Base-by-base conservation (phyloP, 2,888 invertebrate genomes). In the Machimus atricapillus region DNA sequence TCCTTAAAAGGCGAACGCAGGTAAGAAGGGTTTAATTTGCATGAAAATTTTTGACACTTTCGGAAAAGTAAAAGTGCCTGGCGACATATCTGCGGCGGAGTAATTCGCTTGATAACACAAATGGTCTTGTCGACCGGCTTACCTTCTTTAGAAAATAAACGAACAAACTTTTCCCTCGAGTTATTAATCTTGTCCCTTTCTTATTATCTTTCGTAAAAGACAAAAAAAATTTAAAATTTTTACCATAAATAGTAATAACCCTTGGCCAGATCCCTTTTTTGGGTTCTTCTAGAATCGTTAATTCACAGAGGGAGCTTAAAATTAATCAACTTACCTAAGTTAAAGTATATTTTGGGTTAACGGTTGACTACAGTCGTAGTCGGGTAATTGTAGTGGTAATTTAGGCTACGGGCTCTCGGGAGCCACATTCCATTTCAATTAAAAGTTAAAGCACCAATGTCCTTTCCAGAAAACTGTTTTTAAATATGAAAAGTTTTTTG, bases 401-500 rank as follows among this genome's bases (percentile, higher is more conserved):
- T 83, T 83, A 40, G 43, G 9, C 23, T 31, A 40, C n/a, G 23
- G 83, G 40, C 66, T 23, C n/a, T 31, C 66, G 43, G 19, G 23
- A 73, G 23, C 40, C 66, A 27, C 73, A 23, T 66, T 73, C 83
- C 34, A 83, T 83, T 83, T 83, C 83, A 83, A 83, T 83, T 83
- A 73, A 43, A 73, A 23, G 73, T 83, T 73, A 19, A 34, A 43
- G 34, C 52, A 83, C 37, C 37, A 73, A 83, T 83, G 73, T 83
- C 83, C 83, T 83, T 73, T 16, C 23, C 40, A 37, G 40, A 73
- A 83, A 83, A 83, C 83, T 83, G 83, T 83, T 83, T 83, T 83
- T 83, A 83, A 83, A 83, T 83, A 83, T 83, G 66, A 83, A 83
- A 83, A 83, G 83, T 83, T 83, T 83, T 83, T 40, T 19, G 66